A percentile compares a stretch with the other conserved stretches of the same genome.
Evolutionary conservation across 1,140 invertebrate genomes (phyloP).

Genomic region (Zophobas atratus): DNA sequence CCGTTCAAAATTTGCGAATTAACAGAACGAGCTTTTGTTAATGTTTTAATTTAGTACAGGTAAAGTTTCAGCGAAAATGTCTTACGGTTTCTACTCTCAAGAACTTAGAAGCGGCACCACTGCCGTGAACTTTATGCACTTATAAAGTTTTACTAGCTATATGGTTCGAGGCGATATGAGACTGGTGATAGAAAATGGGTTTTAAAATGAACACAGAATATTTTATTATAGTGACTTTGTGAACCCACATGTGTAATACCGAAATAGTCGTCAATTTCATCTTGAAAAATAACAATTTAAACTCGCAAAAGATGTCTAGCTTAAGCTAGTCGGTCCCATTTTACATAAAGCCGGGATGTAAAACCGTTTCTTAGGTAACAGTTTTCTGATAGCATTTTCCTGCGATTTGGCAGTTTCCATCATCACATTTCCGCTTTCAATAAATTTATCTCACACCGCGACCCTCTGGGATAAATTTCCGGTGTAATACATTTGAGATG

Average conservation of each 20-base stretch:
- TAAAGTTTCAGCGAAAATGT: background rate
- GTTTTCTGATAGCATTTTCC: slow-evolving; percentile 53
- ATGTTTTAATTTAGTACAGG: too few relatives aligned
- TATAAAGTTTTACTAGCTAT: slow-evolving; percentile 29
- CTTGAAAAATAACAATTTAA: slow-evolving; percentile 28
- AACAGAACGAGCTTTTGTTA: too few relatives aligned
- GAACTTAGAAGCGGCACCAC: too few relatives aligned
- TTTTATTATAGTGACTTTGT: slow-evolving; percentile 18
- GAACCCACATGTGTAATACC: slow-evolving; percentile 25
- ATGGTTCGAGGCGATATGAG: slow-evolving; percentile 6
- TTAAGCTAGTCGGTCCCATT: slow-evolving; percentile 9
- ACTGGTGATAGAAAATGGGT: slow-evolving; percentile 30
- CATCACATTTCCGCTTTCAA: slow-evolving; percentile 54
- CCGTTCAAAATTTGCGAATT: too few relatives aligned
- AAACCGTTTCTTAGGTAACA: slow-evolving; percentile 47
- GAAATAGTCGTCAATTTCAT: slow-evolving; percentile 14
- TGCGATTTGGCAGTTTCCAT: slow-evolving; percentile 53
- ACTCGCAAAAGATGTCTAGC: slow-evolving; percentile 6
- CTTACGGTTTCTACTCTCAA: slow-evolving; percentile 1
- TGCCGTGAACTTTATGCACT: slow-evolving; percentile 14
- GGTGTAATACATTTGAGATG: slow-evolving; percentile 43
- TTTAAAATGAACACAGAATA: slow-evolving; percentile 25
- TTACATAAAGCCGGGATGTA: slow-evolving; percentile 12
- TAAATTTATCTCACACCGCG: slow-evolving; percentile 51
- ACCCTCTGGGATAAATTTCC: slow-evolving; percentile 49